A percentile compares a stretch with the other conserved stretches of the same genome.
phyloP scores from a whole-genome alignment of 2,797 vertebrate species.

The Pangasius macronema region DNA sequence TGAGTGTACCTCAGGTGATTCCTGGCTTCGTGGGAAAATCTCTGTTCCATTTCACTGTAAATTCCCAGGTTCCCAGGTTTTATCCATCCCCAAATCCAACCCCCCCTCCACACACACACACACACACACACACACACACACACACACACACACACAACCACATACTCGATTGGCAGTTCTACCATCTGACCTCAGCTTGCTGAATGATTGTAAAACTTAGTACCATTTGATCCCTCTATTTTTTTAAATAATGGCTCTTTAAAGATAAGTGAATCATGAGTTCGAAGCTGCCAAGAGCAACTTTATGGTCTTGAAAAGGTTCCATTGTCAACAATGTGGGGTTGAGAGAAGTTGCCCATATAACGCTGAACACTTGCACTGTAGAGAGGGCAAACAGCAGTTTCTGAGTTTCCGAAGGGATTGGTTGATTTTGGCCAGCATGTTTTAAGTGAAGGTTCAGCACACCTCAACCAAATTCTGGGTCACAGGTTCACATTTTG shows the following conservation, averaged over 20 bases:
- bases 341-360: neutral
- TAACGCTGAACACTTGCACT: neutral
- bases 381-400: neutral
- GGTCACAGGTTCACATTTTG: neutral
- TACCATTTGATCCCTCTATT: neutral
- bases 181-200: conserved; percentile 36
- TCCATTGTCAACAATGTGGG: conserved; percentile 18
- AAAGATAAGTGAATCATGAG: conserved; percentile 1
- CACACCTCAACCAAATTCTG: neutral
- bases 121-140: too few relatives aligned
- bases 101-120: too few relatives aligned
- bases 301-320: neutral
- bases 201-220: neutral
- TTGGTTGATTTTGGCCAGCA: neutral
- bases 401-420: neutral
- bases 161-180: neutral
- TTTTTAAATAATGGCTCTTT: neutral
- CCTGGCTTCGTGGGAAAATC: conserved; percentile 77
- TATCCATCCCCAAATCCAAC: neutral
- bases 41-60: conserved; percentile 66
- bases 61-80: conserved; percentile 63
- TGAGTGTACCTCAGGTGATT: conserved; percentile 65
- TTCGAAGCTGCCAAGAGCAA: conserved; percentile 6
- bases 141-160: too few relatives aligned
- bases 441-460: neutral